Conservation (phyloP, 2,888 invertebrate genomes). For the Papilio demoleus region DNA sequence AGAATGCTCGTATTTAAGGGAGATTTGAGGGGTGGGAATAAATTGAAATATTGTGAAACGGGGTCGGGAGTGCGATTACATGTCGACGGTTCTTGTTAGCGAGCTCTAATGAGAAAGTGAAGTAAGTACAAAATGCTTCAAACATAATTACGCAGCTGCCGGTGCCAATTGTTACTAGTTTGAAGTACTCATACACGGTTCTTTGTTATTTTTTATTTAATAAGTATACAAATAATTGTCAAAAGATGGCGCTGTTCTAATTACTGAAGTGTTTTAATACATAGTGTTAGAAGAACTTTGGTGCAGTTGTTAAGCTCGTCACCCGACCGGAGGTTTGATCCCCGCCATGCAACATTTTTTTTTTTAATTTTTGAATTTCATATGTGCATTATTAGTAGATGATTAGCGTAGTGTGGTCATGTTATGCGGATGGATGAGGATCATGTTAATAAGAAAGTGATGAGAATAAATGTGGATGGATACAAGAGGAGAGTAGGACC, state of each 20-base stretch:
- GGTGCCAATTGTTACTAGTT: constrained; percentile 22
- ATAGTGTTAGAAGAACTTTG: too few species aligned
- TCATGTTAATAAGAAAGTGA: too few species aligned
- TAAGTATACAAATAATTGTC: background rate
- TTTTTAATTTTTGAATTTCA: too few species aligned
- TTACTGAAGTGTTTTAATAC: too few species aligned
- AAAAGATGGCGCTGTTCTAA: background rate
- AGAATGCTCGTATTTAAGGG: constrained; percentile 16
- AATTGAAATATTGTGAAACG: constrained; percentile 34
- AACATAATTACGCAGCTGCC: constrained; percentile 30
- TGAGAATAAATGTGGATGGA: too few species aligned
- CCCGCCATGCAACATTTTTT: too few species aligned
- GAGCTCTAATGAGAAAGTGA: constrained; percentile 32
- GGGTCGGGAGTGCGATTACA: constrained; percentile 36
- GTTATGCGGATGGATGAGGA: too few species aligned
- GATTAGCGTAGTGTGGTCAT: too few species aligned
- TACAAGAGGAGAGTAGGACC: too few species aligned
- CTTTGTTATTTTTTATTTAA: background rate
- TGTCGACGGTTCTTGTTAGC: constrained; percentile 36
- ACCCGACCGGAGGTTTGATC: too few species aligned
- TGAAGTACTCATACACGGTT: background rate
- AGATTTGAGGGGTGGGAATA: constrained; percentile 16
- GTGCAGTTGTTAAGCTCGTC: too few species aligned
- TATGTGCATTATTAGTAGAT: too few species aligned
- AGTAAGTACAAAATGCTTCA: constrained; percentile 35